Base-by-base conservation (phyloP, 2,888 invertebrate genomes). In the Drosophila imparisetae region DNA sequence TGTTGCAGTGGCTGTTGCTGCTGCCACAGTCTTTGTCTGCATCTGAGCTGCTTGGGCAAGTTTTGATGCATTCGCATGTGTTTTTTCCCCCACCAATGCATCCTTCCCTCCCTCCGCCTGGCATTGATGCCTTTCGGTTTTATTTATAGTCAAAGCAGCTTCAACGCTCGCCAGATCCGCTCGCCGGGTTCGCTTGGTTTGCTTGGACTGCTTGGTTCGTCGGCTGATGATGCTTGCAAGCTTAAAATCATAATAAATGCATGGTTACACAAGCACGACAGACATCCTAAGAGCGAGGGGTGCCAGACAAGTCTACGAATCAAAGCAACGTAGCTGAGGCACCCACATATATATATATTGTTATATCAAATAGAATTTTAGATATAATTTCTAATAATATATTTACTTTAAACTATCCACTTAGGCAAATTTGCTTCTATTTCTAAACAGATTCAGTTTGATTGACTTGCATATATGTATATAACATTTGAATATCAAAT, bases 201-300 rank as follows among this genome's bases (percentile, higher is more conserved):
- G 62, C 58, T 68, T 30, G 59, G 34, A 48, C 53, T 42, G 59
- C 67, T 80, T 57, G 66, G 60, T 8, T 69, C 61, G 54, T 61
- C 75, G 66, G 69, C 67, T 62, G 69, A 70, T 76, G 90, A 86
- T 88, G 84, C 84, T 86, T 75, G 80, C 77, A 59, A 83, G 86
- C 90, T 81, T 90, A 59, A 86, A 90, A 90, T 90, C 89, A 90
- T 86, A 90, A 90, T 90, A 90, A 86, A 86, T 89, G 90, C 86
- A 90, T 81, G 83, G 79, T 66, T 84, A 83, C 78, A 76, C 80
- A 81, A 66, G 84, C 71, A 63, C 34, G 53, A 52, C 57, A 70
- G 70, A 68, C 70, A 11, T 24, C 34, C 32, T 21, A 0, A 30
- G 11, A 59, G 13, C 66, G 64, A 62, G 73, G 54, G 32, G 8